Percentiles rank a stretch among this genome's conserved stretches.
These are phyloP conservation scores for Merops nubicus DNA, from an alignment of 2,113 vertebrate species.

Conservation along the genomic window DNA sequence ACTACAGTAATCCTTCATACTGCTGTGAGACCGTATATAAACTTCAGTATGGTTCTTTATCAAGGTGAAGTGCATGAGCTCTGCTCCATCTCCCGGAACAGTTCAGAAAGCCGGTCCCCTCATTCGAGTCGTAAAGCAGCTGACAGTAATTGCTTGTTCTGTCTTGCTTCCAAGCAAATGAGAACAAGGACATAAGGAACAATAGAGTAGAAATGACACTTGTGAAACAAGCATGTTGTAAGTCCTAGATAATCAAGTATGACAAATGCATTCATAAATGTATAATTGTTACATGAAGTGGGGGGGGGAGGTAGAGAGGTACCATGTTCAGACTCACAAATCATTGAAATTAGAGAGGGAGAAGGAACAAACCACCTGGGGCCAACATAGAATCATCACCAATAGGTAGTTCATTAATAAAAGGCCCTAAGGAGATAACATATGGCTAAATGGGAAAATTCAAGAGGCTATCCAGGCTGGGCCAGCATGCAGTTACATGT, in stretches of 20 bases:
- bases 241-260: neutral
- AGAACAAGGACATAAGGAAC: constrained; percentile 19
- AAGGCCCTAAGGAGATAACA: neutral
- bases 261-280: constrained; percentile 32
- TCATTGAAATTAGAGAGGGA: neutral
- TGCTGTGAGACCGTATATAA: neutral
- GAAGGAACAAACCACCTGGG: neutral
- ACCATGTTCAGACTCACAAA: neutral
- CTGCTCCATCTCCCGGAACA: neutral
- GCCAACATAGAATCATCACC: neutral
- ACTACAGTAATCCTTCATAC: neutral
- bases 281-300: neutral
- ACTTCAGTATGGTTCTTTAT: neutral
- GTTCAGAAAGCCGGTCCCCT: neutral
- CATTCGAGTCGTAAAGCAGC: neutral
- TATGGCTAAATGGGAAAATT: neutral
- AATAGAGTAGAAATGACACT: constrained; percentile 22
- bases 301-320: neutral
- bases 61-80: neutral
- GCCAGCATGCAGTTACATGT: neutral
- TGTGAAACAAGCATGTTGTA: constrained; percentile 4
- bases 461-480: neutral
- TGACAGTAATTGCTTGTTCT: constrained; percentile 14
- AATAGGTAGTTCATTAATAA: neutral
- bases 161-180: neutral